Percentiles rank a stretch among this genome's conserved stretches.
phyloP scores from a whole-genome alignment of 2,797 vertebrate species.

The Alauda arvensis region DNA sequence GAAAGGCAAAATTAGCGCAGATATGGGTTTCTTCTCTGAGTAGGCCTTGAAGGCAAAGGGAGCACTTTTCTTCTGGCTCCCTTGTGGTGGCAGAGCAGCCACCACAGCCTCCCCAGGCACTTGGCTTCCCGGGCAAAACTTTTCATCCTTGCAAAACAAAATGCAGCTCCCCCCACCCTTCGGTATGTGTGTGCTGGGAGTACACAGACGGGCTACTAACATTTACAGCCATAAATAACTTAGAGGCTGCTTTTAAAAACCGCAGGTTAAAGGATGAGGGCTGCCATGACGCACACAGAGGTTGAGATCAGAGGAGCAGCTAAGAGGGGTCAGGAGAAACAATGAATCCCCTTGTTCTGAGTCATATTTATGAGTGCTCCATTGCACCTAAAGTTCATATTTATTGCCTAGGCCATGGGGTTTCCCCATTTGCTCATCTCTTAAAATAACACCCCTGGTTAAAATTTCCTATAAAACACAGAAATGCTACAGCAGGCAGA shows the following conservation, averaged over 20 bases:
- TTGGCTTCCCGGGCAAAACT: conserved; percentile 20
- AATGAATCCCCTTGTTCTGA: conserved; percentile 76
- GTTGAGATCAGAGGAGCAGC: conserved; percentile 72
- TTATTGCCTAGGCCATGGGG: conserved; percentile 71
- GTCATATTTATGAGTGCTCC: conserved; percentile 74
- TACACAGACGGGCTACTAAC: conserved; percentile 57
- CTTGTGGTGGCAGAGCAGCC: background rate
- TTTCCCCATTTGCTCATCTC: conserved; percentile 79
- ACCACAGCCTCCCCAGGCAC: background rate
- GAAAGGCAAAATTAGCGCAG: background rate
- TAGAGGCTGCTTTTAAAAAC: conserved; percentile 73
- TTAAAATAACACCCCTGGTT: conserved; percentile 76
- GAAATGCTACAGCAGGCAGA: conserved; percentile 49
- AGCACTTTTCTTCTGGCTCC: conserved; percentile 2
- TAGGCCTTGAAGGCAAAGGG: conserved; percentile 27
- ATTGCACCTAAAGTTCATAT: conserved; percentile 77
- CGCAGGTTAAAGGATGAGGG: conserved; percentile 72
- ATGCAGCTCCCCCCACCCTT: background rate
- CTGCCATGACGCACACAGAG: conserved; percentile 69
- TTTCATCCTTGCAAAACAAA: conserved; percentile 46
- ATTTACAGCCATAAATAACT: conserved; percentile 73
- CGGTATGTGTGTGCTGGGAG: conserved; percentile 17
- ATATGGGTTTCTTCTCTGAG: background rate
- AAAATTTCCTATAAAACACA: conserved; percentile 68
- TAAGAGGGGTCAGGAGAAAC: conserved; percentile 63